phyloP scores from a whole-genome alignment of 2,888 invertebrate genomes.

The Drosophila pegasa region DNA sequence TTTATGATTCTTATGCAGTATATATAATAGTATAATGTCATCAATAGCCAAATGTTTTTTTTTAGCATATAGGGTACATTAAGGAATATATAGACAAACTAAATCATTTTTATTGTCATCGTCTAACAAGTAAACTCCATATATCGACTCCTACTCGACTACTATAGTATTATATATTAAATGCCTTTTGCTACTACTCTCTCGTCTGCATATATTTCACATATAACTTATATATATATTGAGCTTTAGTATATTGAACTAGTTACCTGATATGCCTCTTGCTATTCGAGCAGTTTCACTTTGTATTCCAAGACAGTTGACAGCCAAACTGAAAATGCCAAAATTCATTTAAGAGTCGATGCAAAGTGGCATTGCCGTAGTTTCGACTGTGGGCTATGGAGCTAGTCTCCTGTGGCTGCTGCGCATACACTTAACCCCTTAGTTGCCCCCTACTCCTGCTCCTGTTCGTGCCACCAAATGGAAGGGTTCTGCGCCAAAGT shows the following conservation, averaged over 20 bases:
- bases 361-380: slow-evolving; percentile 17
- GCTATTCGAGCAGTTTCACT: slow-evolving; percentile 15
- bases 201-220: too few species aligned
- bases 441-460: slow-evolving; percentile 1
- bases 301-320: slow-evolving; percentile 57
- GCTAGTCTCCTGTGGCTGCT: slow-evolving; percentile 56
- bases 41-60: too few species aligned
- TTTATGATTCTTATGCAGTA: too few species aligned
- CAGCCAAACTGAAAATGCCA: slow-evolving; percentile 43
- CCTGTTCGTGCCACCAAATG: not conserved
- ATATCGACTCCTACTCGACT: not conserved
- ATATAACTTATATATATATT: too few species aligned
- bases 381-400: not conserved
- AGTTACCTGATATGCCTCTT: not conserved
- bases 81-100: too few species aligned
- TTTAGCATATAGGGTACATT: too few species aligned
- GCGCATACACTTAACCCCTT: slow-evolving; percentile 35
- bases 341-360: slow-evolving; percentile 45
- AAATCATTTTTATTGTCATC: not conserved
- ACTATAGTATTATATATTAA: too few species aligned
- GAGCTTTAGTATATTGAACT: not conserved
- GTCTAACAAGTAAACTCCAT: not conserved
- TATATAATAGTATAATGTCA: too few species aligned
- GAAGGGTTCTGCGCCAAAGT: slow-evolving; percentile 40
- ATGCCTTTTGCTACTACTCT: too few species aligned